Conservation (phyloP, 1,140 invertebrate species). For the Drosophila bifasciata region DNA sequence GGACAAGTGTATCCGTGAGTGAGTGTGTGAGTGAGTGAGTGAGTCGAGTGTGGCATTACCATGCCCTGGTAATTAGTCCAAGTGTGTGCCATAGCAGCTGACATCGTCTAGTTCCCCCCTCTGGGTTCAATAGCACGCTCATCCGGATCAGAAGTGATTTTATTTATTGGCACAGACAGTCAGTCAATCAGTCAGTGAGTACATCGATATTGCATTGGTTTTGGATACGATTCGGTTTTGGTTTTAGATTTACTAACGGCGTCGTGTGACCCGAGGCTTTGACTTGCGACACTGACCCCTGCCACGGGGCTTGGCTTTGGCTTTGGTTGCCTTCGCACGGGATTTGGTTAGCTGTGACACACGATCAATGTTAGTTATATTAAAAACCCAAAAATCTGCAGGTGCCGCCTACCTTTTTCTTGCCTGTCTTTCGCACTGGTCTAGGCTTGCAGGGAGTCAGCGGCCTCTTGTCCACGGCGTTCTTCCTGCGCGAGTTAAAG, state of each 20-base stretch:
- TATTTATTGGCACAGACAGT: background rate
- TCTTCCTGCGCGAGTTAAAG: background rate
- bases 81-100: constrained; percentile 40
- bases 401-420: background rate
- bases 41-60: constrained; percentile 28
- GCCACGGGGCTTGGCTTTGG: too few relatives aligned
- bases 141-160: background rate
- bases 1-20: constrained; percentile 21
- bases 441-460: too few relatives aligned
- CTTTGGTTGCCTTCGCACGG: too few relatives aligned
- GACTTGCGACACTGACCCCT: too few relatives aligned
- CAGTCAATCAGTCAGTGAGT: background rate
- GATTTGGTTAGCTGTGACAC: too few relatives aligned
- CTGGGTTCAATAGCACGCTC: constrained; percentile 35
- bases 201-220: background rate
- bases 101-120: constrained; percentile 25
- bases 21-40: background rate
- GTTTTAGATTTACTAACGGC: too few relatives aligned
- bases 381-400: too few relatives aligned
- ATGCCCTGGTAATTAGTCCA: constrained; percentile 65
- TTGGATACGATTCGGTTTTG: too few relatives aligned
- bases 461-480: background rate
- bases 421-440: background rate
- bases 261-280: too few relatives aligned
- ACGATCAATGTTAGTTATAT: too few relatives aligned